Percentiles rank a stretch among this genome's conserved stretches.
Evolutionary conservation across 2,888 invertebrate genomes (phyloP).

Genomic region (Acleris holmiana): DNA sequence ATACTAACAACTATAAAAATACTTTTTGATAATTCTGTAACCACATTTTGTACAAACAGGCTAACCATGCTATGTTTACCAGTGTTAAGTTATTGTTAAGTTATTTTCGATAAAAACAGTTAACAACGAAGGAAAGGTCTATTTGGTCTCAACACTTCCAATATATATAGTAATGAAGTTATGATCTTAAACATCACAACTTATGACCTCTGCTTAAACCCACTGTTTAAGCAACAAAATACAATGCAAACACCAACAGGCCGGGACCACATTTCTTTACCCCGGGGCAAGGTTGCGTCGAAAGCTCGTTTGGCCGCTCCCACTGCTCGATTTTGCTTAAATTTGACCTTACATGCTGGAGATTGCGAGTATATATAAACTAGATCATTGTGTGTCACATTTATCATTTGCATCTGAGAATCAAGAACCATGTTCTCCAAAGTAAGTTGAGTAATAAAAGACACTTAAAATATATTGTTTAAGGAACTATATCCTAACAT

Average conservation of each 20-base stretch:
- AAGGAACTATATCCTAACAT: not conserved
- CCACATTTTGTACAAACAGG: too few relatives aligned
- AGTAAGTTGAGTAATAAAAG: slow-evolving; percentile 29
- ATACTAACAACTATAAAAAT: too few relatives aligned
- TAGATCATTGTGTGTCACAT: slow-evolving; percentile 37
- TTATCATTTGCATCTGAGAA: slow-evolving; percentile 31
- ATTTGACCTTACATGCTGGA: slow-evolving; percentile 28
- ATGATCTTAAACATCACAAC: not conserved
- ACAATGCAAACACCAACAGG: not conserved
- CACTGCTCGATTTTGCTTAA: slow-evolving; percentile 20
- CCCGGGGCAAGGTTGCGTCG: slow-evolving; percentile 20
- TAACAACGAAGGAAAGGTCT: too few relatives aligned
- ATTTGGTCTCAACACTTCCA: too few relatives aligned
- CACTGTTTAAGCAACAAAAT: too few relatives aligned
- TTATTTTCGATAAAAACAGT: too few relatives aligned
- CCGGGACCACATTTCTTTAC: slow-evolving; percentile 1
- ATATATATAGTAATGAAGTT: too few relatives aligned
- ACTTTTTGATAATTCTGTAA: too few relatives aligned
- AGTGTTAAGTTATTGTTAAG: too few relatives aligned
- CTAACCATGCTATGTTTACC: too few relatives aligned
- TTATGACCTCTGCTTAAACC: not conserved
- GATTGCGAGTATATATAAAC: slow-evolving; percentile 35
- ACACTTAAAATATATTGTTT: not conserved
- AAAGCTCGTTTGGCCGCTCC: slow-evolving; percentile 25
- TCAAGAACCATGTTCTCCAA: slow-evolving; percentile 37